phyloP scores from a whole-genome alignment of 2,113 vertebrate species.

The Cinclus mexicanus region DNA sequence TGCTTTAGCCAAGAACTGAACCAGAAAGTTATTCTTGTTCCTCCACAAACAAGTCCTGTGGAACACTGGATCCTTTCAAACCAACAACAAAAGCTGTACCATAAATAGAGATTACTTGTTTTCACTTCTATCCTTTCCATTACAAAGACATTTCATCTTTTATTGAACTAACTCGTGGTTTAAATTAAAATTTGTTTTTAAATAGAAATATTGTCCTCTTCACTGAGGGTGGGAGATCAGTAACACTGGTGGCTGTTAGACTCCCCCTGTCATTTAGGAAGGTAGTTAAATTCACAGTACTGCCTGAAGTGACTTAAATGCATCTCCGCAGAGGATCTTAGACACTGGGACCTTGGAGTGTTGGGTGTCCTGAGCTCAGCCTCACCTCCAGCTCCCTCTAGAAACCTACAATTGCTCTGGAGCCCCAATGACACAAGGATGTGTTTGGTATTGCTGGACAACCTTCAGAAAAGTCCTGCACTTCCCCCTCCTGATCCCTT shows the following conservation, averaged over 20 bases:
- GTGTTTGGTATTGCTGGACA: accelerated
- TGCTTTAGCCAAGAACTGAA: conserved; percentile 16
- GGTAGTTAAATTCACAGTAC: background rate
- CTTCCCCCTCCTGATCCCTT: background rate
- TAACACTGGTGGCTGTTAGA: accelerated
- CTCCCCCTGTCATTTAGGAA: background rate
- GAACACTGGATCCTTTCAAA: conserved; percentile 27
- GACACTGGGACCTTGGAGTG: accelerated
- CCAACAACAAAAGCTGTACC: background rate
- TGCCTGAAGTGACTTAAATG: background rate
- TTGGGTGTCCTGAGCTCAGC: background rate
- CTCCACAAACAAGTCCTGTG: background rate
- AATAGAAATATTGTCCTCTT: background rate
- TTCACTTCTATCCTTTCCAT: background rate
- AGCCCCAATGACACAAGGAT: background rate
- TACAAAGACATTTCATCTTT: background rate
- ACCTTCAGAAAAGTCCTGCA: background rate
- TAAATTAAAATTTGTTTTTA: background rate
- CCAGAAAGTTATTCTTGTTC: conserved; percentile 37
- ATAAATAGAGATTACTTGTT: background rate
- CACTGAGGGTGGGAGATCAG: background rate
- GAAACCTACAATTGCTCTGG: background rate
- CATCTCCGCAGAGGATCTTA: background rate
- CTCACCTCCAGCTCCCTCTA: background rate
- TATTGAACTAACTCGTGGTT: background rate